A percentile compares a stretch with the other conserved stretches of the same genome.
phyloP scores from a whole-genome alignment of 2,888 invertebrate genomes.

The Aproaerema taeniolella region DNA sequence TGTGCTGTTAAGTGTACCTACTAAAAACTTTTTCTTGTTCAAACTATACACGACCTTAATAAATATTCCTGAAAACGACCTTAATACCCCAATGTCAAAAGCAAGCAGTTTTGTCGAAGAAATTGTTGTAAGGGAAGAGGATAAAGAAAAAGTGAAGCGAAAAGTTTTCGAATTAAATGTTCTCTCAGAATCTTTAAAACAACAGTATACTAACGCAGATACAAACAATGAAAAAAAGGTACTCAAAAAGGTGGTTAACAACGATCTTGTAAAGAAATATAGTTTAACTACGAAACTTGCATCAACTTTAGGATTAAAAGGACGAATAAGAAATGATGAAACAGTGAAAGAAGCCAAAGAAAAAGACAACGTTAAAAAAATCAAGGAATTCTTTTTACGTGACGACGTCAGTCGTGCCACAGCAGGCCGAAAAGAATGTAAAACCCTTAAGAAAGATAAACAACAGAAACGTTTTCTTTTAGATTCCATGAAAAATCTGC shows the following conservation, averaged over 20 bases:
- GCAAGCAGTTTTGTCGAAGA: too few relatives aligned
- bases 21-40: too few relatives aligned
- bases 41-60: too few relatives aligned
- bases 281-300: conserved; percentile 3
- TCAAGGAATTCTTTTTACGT: conserved; percentile 2
- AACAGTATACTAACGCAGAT: not conserved
- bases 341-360: conserved; percentile 6
- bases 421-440: conserved; percentile 16
- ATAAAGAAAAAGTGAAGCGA: too few relatives aligned
- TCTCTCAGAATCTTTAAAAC: too few relatives aligned
- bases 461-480: conserved; percentile 18
- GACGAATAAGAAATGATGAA: conserved; percentile 8
- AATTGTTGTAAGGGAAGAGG: too few relatives aligned
- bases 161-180: too few relatives aligned
- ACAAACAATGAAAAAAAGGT: conserved; percentile 1
- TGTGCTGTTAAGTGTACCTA: too few relatives aligned
- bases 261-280: conserved; percentile 1
- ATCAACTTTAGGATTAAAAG: conserved; percentile 7
- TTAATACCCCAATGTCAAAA: too few relatives aligned
- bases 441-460: conserved; percentile 16
- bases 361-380: conserved; percentile 5
- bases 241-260: conserved; percentile 1
- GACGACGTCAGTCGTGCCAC: conserved; percentile 5
- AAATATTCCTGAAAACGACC: too few relatives aligned
- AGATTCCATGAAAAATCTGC: conserved; percentile 15